A percentile compares a stretch with the other conserved stretches of the same genome.
Conservation (phyloP, 2,888 invertebrate species). For the Lochmaea crataegi region DNA sequence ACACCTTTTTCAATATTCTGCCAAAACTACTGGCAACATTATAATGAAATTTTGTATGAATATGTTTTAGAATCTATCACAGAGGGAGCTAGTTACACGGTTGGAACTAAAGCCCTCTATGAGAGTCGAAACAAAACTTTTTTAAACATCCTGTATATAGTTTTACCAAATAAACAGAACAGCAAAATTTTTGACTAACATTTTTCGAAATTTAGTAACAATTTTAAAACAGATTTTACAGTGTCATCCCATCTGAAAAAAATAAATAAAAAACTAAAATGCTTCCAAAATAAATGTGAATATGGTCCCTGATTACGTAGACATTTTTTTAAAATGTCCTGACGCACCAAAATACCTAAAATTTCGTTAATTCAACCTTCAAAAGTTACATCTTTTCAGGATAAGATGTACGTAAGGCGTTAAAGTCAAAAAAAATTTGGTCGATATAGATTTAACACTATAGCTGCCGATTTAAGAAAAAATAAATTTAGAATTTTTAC, state of each 20-base stretch:
- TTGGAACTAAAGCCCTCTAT: no score
- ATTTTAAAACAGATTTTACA: background rate
- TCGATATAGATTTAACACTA: no score
- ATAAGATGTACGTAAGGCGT: conserved; percentile 50
- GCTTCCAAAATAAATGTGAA: conserved; percentile 33
- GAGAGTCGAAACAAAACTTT: no score
- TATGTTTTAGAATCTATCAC: no score
- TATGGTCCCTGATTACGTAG: conserved; percentile 48
- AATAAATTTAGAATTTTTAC: no score
- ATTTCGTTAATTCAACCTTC: conserved; percentile 39
- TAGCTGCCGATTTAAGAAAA: no score
- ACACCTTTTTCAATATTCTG: no score
- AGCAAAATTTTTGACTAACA: background rate
- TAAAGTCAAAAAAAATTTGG: background rate
- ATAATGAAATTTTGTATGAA: no score
- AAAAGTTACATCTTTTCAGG: conserved; percentile 47
- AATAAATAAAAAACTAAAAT: conserved; percentile 29
- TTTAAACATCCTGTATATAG: no score
- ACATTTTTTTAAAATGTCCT: conserved; percentile 43
- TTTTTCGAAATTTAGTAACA: background rate
- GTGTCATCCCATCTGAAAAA: conserved; percentile 2
- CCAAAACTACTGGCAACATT: no score
- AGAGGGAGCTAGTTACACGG: no score
- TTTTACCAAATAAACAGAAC: background rate
- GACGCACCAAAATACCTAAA: conserved; percentile 50